These are phyloP conservation scores for Actinemys pallida DNA, from an alignment of 2,113 vertebrate species.

Conservation along the genomic window DNA sequence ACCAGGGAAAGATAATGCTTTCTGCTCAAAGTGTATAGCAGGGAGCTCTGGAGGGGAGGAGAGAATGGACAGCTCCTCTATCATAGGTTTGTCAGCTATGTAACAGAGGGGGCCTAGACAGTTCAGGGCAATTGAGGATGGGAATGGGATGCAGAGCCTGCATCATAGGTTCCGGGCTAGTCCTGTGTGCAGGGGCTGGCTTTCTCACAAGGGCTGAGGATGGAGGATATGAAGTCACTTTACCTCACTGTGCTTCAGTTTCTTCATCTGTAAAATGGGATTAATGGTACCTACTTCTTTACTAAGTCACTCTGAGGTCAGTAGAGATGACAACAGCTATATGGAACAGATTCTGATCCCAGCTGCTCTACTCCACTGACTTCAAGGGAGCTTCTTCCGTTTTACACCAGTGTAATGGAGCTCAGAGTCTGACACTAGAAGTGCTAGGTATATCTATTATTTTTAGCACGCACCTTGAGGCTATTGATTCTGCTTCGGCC, in stretches of 20 bases:
- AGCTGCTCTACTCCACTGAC: background rate
- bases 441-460: background rate
- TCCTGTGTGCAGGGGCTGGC: too few species aligned
- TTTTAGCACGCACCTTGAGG: fast-evolving
- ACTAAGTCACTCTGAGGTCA: background rate
- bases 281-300: background rate
- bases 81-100: fast-evolving
- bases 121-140: background rate
- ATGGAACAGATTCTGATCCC: background rate
- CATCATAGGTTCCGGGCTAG: background rate
- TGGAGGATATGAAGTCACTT: background rate
- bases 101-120: background rate
- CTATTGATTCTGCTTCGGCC: background rate
- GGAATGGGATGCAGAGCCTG: background rate
- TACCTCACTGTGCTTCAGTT: background rate
- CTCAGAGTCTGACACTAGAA: background rate
- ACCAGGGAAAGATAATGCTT: constrained; percentile 21
- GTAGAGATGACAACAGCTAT: background rate
- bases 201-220: background rate
- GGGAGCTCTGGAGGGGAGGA: background rate
- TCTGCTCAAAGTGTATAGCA: background rate
- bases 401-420: background rate
- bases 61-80: background rate
- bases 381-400: fast-evolving
- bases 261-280: background rate